These are phyloP conservation scores for Dasyornis broadbenti DNA, from an alignment of 2,113 vertebrate genomes.

Conservation along the genomic window DNA sequence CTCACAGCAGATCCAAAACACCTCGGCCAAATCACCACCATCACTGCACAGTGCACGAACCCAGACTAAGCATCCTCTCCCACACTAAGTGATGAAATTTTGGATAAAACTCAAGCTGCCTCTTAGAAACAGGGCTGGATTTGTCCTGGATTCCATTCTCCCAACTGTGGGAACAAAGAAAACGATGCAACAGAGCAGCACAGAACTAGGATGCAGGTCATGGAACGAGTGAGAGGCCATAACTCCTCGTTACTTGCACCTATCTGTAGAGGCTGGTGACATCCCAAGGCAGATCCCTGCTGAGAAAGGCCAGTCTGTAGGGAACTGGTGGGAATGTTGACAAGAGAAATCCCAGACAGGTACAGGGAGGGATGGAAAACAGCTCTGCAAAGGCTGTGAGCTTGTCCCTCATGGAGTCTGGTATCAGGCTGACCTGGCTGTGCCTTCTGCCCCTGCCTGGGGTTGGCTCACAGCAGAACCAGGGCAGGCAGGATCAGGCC, in stretches of 20 bases:
- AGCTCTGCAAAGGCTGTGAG: background rate
- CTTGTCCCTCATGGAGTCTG: background rate
- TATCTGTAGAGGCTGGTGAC: constrained; percentile 41
- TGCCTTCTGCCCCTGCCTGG: background rate
- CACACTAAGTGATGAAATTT: background rate
- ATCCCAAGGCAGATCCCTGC: background rate
- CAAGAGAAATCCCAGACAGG: constrained; percentile 22
- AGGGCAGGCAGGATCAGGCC: background rate
- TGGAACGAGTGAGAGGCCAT: background rate
- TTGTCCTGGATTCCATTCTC: background rate
- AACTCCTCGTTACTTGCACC: background rate
- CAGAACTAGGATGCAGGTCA: background rate
- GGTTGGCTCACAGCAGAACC: background rate
- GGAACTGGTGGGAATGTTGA: background rate
- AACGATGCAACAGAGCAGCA: background rate
- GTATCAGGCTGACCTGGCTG: background rate
- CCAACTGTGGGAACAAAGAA: background rate
- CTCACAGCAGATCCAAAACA: background rate
- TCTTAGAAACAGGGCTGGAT: background rate
- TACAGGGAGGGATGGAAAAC: constrained; percentile 3
- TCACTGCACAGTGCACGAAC: rapidly evolving
- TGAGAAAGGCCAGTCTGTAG: constrained; percentile 3
- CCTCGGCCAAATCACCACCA: background rate
- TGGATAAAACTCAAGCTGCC: background rate
- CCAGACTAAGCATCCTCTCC: background rate